phyloP scores from a whole-genome alignment of 1,140 invertebrate genomes.

The Pentalonia nigronervosa region DNA sequence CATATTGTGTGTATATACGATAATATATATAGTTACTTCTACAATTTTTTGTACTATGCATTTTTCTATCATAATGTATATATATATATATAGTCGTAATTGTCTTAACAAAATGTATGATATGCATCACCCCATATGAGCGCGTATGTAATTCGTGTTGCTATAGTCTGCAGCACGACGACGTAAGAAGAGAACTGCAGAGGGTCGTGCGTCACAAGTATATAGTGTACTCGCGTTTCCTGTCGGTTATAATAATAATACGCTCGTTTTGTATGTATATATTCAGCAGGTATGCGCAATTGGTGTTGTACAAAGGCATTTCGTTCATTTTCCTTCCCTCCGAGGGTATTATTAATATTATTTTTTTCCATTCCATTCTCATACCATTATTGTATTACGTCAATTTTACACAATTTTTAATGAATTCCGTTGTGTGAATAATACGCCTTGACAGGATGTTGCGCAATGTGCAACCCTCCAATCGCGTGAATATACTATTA shows the following conservation, averaged over 20 bases:
- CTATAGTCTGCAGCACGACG: not conserved
- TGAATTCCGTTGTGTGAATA: conserved; percentile 37
- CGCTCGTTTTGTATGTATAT: not conserved
- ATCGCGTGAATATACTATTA: not conserved
- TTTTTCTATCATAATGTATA: too few relatives aligned
- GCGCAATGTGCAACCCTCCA: not conserved
- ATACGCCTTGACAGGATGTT: conserved; percentile 19
- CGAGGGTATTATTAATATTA: not conserved
- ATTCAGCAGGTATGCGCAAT: not conserved
- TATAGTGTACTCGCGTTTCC: conserved; percentile 17
- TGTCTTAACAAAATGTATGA: not conserved
- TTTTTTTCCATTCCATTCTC: not conserved
- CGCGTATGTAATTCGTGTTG: not conserved
- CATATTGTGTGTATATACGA: too few relatives aligned
- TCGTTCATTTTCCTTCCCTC: conserved; percentile 36
- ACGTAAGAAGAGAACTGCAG: conserved; percentile 20
- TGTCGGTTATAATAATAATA: conserved; percentile 29
- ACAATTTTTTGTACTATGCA: not conserved
- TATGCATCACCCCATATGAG: not conserved
- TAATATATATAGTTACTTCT: not conserved
- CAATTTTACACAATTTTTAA: conserved; percentile 45
- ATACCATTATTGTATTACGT: not conserved
- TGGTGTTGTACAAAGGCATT: conserved; percentile 32
- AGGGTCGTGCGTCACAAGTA: not conserved
- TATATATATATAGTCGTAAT: not conserved